Evolutionary conservation across 2,113 vertebrate species (phyloP), one percentile per base, ranked within the genome.

Genomic region (Pseudonaja textilis): DNA sequence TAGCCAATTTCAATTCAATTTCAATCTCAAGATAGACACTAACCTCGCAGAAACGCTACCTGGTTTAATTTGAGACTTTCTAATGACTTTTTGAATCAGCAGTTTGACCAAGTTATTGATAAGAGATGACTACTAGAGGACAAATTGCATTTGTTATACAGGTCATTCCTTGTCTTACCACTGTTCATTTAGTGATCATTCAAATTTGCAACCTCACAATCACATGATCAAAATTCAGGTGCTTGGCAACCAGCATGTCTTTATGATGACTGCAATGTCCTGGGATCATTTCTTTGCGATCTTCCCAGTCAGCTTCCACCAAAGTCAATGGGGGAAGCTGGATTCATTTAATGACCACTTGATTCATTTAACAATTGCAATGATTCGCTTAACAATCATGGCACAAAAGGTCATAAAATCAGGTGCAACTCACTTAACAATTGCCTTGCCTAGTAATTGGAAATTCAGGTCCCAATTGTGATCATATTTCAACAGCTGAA

Each of bases 61-160:
- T 45, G 86, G 90, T 5, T 86, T 64, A 94, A 74, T 88, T 47
- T 56, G 12, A 90, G 91, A 3, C 90, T 45, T 85, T 4, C 3
- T 0, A 55, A 90, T 4, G 93, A 89, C 10, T 89, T 39, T 90
- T 54, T 6, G 42, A 91, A 87, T 56, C 85, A 91, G 91, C 7
- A 14, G 50, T 54, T 93, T 89, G 52, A 91, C 87, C 52, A 93
- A 56, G 91, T 92, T 2, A 74, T 34, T 89, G 57, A 50, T 4
- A 26, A 26, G 0, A 22, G 0, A 57, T 69, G 59, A 52, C 94
- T 96, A 95, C 95, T 91, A 45, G 91, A 92, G 93, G 95, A 93
- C 90, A 59, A 57, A 81, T 20, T 54, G 0, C 0, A 47, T 59
- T 90, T 85, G 85, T 89, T 91, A 42, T 91, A 91, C 16, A 0